Percentiles rank a stretch among this genome's conserved stretches.
Conservation (phyloP, 2,888 invertebrate genomes). For the Mellilla xanthometata region DNA sequence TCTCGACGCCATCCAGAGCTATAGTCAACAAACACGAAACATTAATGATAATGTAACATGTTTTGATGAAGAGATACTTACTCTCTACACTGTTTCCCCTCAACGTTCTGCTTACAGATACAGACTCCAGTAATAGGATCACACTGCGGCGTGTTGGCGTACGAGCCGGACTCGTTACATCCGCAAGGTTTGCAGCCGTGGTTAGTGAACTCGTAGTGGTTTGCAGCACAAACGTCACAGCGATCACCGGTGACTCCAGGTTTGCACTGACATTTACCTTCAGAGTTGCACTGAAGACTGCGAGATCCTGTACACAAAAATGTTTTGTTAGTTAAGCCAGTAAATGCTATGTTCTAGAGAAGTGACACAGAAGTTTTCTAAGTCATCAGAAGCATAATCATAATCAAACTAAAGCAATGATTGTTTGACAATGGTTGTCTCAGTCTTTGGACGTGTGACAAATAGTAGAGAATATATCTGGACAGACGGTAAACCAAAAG, state of each 20-base stretch:
- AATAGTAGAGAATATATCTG: too few species aligned
- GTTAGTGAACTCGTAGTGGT: conserved; percentile 94
- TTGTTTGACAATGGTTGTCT: too few species aligned
- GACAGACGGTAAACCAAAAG: too few species aligned
- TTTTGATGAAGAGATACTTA: conserved; percentile 57
- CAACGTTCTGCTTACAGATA: conserved; percentile 95
- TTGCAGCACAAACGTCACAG: conserved; percentile 92
- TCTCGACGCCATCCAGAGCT: too few species aligned
- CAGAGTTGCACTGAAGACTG: conserved; percentile 93
- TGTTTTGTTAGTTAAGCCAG: too few species aligned
- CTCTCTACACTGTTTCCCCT: conserved; percentile 96
- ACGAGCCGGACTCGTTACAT: conserved; percentile 93
- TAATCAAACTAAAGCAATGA: too few species aligned
- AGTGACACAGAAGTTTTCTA: too few species aligned
- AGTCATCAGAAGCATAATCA: too few species aligned
- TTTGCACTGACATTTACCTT: conserved; percentile 97
- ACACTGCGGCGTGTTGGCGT: conserved; percentile 91
- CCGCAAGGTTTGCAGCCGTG: conserved; percentile 97
- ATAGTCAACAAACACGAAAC: too few species aligned
- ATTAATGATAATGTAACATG: too few species aligned
- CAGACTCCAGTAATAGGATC: conserved; percentile 92
- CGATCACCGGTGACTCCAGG: conserved; percentile 97
- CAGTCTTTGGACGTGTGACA: too few species aligned
- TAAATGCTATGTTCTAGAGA: too few species aligned
- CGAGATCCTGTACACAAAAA: conserved; percentile 86